phyloP scores from a whole-genome alignment of 1,140 invertebrate genomes.

The Ectropis grisescens region DNA sequence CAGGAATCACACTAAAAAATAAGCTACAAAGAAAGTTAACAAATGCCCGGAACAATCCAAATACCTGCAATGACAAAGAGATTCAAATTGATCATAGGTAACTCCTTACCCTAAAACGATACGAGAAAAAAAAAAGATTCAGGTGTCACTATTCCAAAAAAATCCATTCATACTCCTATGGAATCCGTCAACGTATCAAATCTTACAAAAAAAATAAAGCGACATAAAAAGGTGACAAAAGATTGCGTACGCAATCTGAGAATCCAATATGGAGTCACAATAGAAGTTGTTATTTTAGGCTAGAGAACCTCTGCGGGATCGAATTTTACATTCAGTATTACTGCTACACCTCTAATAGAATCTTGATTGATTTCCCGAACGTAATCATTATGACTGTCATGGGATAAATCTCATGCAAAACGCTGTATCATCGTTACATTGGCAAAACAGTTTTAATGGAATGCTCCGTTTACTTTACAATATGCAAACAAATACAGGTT shows the following conservation, averaged over 20 bases:
- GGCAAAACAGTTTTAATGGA: too few relatives aligned
- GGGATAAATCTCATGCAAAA: too few relatives aligned
- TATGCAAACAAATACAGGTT: too few relatives aligned
- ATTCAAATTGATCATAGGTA: conserved; percentile 40
- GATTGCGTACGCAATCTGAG: conserved; percentile 43
- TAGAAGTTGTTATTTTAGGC: conserved; percentile 52
- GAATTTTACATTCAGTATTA: conserved; percentile 9
- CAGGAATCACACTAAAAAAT: too few relatives aligned
- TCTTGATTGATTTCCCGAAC: conserved; percentile 16
- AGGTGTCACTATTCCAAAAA: conserved; percentile 53
- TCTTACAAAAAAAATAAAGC: conserved; percentile 27
- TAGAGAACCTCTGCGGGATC: conserved; percentile 28
- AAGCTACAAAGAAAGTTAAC: too few relatives aligned
- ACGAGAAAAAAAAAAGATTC: conserved; percentile 40
- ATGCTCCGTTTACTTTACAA: too few relatives aligned
- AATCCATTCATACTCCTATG: conserved; percentile 32
- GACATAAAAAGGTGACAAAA: conserved; percentile 37
- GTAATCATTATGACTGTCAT: background rate
- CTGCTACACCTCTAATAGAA: conserved; percentile 14
- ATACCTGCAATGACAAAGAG: conserved; percentile 16
- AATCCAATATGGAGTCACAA: conserved; percentile 49
- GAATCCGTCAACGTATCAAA: conserved; percentile 54
- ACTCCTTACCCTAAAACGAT: conserved; percentile 22
- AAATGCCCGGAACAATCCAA: too few relatives aligned
- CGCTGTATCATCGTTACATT: too few relatives aligned